These are phyloP conservation scores for Pogonocherus hispidulus DNA, from an alignment of 2,888 invertebrate genomes.

Conservation along the genomic window DNA sequence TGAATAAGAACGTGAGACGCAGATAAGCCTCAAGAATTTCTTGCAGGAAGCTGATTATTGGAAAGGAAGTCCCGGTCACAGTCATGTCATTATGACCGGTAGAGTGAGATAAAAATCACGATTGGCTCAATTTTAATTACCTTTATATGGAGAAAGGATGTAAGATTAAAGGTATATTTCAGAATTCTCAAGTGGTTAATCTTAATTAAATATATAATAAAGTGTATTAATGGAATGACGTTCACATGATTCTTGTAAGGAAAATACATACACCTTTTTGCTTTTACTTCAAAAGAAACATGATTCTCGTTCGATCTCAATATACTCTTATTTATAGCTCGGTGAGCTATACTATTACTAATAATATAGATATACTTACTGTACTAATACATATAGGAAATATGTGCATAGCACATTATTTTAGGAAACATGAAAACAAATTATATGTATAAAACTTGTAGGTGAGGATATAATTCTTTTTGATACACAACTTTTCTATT, in stretches of 20 bases:
- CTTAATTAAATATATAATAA: neutral
- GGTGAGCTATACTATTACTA: too few species aligned
- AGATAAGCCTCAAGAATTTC: neutral
- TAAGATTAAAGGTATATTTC: neutral
- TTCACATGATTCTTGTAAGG: neutral
- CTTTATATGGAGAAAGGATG: neutral
- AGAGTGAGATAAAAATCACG: neutral
- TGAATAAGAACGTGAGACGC: constrained; percentile 20
- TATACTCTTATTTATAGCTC: too few species aligned
- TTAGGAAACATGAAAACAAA: too few species aligned
- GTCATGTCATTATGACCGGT: neutral
- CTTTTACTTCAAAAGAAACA: too few species aligned
- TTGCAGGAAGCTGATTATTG: constrained; percentile 5
- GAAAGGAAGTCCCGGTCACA: constrained; percentile 12
- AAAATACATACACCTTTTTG: neutral
- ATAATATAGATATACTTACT: too few species aligned
- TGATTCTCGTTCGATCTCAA: too few species aligned
- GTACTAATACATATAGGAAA: too few species aligned
- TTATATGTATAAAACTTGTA: too few species aligned
- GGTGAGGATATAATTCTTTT: too few species aligned
- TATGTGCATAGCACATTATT: too few species aligned
- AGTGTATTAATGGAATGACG: neutral
- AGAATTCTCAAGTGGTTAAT: neutral
- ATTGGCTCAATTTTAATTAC: neutral
- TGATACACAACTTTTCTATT: too few species aligned